Evolutionary conservation across 2,888 invertebrate species (phyloP).

Genomic region (Ctenicera cuprea): DNA sequence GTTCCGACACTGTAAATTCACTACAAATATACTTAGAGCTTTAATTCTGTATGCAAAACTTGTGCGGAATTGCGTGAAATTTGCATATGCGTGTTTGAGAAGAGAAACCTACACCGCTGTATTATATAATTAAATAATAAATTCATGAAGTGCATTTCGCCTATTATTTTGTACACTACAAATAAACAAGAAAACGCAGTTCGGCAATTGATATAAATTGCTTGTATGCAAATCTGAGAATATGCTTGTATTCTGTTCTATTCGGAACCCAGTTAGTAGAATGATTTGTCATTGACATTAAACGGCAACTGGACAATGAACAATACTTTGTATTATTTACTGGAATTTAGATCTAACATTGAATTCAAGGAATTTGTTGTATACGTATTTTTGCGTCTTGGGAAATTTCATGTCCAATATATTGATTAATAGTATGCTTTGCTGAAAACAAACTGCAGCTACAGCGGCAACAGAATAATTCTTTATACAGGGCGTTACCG

Average conservation of each 20-base stretch:
- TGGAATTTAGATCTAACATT: conserved; percentile 1
- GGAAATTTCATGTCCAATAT: no score
- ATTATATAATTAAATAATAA: conserved; percentile 36
- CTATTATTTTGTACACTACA: conserved; percentile 18
- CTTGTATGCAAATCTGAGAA: conserved; percentile 17
- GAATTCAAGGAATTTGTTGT: background rate
- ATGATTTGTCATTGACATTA: background rate
- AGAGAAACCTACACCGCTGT: conserved; percentile 27
- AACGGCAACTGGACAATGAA: background rate
- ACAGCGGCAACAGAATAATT: no score
- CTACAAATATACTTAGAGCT: conserved; percentile 29
- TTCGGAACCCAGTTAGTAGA: background rate
- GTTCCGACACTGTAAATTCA: background rate
- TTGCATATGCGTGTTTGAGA: conserved; percentile 37
- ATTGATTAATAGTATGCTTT: no score
- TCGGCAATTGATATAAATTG: background rate
- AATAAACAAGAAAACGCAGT: background rate
- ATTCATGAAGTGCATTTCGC: conserved; percentile 14
- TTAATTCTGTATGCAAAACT: conserved; percentile 35
- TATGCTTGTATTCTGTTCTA: conserved; percentile 23
- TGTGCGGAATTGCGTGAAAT: conserved; percentile 37
- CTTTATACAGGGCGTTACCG: no score
- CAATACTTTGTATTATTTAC: conserved; percentile 19
- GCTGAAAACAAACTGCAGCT: no score
- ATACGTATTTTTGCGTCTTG: background rate